These are phyloP conservation scores for Caenorhabditis angaria DNA, from an alignment of 2,888 invertebrate genomes.

Conservation along the genomic window DNA sequence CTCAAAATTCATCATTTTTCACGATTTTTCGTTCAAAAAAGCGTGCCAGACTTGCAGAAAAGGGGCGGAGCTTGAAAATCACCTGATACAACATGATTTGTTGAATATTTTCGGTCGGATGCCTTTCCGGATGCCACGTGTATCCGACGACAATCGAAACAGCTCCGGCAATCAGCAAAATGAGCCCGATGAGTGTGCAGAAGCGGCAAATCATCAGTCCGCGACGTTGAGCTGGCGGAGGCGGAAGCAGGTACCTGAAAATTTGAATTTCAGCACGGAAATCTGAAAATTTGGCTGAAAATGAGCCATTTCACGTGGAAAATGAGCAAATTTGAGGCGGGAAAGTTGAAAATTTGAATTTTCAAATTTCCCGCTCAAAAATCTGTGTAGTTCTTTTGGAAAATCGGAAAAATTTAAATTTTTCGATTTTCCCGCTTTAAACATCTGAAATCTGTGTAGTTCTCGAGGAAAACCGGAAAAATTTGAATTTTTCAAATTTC, in stretches of 20 bases:
- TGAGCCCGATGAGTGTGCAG: conserved; percentile 65
- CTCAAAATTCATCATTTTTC: too few relatives aligned
- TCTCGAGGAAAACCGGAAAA: too few relatives aligned
- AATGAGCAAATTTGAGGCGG: not conserved
- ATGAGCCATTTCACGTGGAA: too few relatives aligned
- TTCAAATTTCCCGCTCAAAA: too few relatives aligned
- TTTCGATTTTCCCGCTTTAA: too few relatives aligned
- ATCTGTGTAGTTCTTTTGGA: not conserved
- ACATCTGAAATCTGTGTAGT: too few relatives aligned
- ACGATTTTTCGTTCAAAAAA: too few relatives aligned
- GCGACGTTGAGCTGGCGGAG: conserved; percentile 64
- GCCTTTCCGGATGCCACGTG: conserved; percentile 64
- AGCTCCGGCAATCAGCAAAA: conserved; percentile 67
- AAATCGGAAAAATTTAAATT: not conserved
- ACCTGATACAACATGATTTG: conserved; percentile 54
- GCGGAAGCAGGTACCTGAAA: conserved; percentile 68
- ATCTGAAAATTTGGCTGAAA: not conserved
- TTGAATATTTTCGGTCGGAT: conserved; percentile 52
- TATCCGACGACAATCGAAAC: conserved; percentile 68
- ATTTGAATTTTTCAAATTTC: too few relatives aligned
- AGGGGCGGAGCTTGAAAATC: too few relatives aligned
- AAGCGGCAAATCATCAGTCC: conserved; percentile 67
- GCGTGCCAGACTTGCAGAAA: too few relatives aligned
- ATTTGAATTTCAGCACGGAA: not conserved
- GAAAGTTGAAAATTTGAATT: not conserved